Percentiles rank a stretch among this genome's conserved stretches.
Conservation (phyloP, 2,888 invertebrate genomes). For the Neoitamus cyanurus region DNA sequence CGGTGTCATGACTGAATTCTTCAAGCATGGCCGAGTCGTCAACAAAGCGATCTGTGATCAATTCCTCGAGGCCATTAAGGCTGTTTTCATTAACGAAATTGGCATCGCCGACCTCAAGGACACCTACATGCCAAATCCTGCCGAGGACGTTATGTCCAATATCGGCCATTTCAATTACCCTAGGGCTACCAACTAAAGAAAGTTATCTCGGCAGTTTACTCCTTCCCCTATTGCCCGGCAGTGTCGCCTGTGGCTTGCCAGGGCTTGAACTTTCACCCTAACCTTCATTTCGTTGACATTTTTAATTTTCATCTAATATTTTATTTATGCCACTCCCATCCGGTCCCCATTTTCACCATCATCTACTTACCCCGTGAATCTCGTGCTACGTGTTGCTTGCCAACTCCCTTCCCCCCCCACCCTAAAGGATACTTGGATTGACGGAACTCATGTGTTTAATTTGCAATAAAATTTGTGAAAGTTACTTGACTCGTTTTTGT, state of each 20-base stretch:
- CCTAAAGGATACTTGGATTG: too few species aligned
- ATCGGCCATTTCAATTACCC: slow-evolving; percentile 27
- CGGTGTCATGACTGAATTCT: slow-evolving; percentile 71
- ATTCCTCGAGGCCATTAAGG: neutral
- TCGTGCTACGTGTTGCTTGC: too few species aligned
- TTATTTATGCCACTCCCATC: too few species aligned
- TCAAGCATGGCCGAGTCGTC: neutral
- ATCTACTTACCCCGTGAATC: too few species aligned
- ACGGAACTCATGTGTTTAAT: neutral
- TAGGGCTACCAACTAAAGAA: neutral
- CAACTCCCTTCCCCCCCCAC: too few species aligned
- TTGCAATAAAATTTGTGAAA: neutral
- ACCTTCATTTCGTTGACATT: too few species aligned
- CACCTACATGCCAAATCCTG: neutral
- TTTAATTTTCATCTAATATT: too few species aligned
- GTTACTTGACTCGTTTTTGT: neutral
- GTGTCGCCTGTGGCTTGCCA: too few species aligned
- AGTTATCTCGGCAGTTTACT: too few species aligned
- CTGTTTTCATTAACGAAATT: slow-evolving; percentile 13
- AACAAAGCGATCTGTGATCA: slow-evolving; percentile 13
- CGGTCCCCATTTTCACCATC: too few species aligned
- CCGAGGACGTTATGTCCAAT: slow-evolving; percentile 25
- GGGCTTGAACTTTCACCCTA: too few species aligned
- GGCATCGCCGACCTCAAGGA: neutral
- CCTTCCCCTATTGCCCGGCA: too few species aligned